phyloP scores from a whole-genome alignment of 2,113 vertebrate genomes.

The Labrus mixtus region DNA sequence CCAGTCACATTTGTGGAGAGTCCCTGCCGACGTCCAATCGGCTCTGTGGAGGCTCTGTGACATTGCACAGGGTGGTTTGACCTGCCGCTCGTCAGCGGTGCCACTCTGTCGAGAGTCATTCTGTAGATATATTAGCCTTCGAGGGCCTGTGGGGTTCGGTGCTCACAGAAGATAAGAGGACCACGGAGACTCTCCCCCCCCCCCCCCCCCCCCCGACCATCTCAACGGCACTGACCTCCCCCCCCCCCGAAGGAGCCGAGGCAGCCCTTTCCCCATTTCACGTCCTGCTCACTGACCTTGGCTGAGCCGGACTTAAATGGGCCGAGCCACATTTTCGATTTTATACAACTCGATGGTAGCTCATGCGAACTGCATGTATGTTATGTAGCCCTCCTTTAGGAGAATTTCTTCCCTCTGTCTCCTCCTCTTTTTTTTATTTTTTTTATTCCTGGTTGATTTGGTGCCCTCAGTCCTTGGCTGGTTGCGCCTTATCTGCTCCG shows the following conservation, averaged over 20 bases:
- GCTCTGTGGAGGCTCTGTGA: conserved; percentile 39
- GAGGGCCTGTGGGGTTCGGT: conserved; percentile 62
- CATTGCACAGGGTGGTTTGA: conserved; percentile 59
- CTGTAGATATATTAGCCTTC: conserved; percentile 60
- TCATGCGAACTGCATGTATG: conserved; percentile 42
- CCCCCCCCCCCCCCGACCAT: conserved; percentile 55
- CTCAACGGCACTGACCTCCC: conserved; percentile 38
- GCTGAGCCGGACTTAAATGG: no score
- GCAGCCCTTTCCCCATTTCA: conserved; percentile 52
- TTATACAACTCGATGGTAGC: conserved; percentile 46
- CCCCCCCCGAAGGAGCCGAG: conserved; percentile 41
- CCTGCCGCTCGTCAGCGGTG: conserved; percentile 39
- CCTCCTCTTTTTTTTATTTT: conserved; percentile 36
- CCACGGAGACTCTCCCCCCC: conserved; percentile 48
- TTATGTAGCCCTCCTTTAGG: conserved; percentile 64
- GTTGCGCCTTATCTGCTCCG: conserved; percentile 82
- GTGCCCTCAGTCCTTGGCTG: conserved; percentile 81
- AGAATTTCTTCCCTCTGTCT: conserved; percentile 59
- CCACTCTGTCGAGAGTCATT: conserved; percentile 54
- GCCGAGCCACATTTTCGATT: conserved; percentile 53
- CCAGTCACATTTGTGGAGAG: conserved; percentile 8
- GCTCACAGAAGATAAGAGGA: conserved; percentile 70
- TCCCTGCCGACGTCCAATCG: conserved; percentile 13
- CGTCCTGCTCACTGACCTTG: conserved; percentile 62
- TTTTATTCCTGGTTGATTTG: conserved; percentile 74